A percentile compares a stretch with the other conserved stretches of the same genome.
Evolutionary conservation across 2,797 vertebrate species (phyloP).

Genomic region (Paguma larvata): DNA sequence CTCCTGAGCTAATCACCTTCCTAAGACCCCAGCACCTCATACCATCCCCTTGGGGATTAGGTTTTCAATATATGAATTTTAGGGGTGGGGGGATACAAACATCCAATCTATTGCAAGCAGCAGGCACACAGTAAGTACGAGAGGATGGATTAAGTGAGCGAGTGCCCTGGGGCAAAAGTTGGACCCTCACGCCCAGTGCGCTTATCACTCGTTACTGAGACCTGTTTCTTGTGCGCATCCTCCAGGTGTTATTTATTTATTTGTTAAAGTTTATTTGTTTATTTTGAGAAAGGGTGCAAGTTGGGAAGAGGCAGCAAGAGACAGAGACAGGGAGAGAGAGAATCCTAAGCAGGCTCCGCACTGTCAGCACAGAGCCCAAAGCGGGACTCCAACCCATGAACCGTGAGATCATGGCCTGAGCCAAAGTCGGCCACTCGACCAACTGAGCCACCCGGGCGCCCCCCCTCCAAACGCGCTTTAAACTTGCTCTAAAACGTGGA

Average conservation of each 20-base stretch:
- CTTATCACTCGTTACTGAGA: not conserved
- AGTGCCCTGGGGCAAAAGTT: not conserved
- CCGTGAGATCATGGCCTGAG: too few relatives aligned
- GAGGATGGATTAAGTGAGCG: not conserved
- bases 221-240: not conserved
- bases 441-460: too few relatives aligned
- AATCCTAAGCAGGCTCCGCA: too few relatives aligned
- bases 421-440: too few relatives aligned
- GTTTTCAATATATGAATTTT: not conserved
- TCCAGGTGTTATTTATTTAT: not conserved
- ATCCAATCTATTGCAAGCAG: not conserved
- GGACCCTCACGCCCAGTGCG: not conserved
- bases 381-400: too few relatives aligned
- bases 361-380: too few relatives aligned
- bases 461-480: not conserved
- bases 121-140: not conserved
- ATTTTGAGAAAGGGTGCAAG: too few relatives aligned
- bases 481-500: slow-evolving; percentile 39
- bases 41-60: not conserved
- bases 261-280: too few relatives aligned
- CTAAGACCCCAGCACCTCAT: not conserved
- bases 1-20: not conserved
- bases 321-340: too few relatives aligned
- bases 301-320: too few relatives aligned
- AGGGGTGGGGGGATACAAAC: too few relatives aligned